Conservation (phyloP, 2,888 invertebrate genomes). For the Andrena camellia region DNA sequence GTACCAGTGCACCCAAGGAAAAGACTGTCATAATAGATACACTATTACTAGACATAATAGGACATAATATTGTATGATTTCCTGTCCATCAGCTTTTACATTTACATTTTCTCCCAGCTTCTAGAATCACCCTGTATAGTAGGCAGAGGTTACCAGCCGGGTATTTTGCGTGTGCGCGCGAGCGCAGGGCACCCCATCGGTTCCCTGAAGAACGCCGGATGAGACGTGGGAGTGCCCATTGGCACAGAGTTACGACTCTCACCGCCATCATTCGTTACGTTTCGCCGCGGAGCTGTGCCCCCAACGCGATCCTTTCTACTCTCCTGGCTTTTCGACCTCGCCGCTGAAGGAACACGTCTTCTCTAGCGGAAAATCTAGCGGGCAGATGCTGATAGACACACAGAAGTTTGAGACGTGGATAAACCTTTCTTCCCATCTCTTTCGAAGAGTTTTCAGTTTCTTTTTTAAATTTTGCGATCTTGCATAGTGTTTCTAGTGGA, state of each 20-base stretch:
- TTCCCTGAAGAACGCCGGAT: slow-evolving; percentile 58
- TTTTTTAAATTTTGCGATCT: too few species aligned
- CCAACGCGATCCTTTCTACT: slow-evolving; percentile 27
- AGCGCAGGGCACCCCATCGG: slow-evolving; percentile 40
- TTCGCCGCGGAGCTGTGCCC: slow-evolving; percentile 65
- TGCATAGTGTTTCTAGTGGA: too few species aligned
- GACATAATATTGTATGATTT: too few species aligned
- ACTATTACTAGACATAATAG: too few species aligned
- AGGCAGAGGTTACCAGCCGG: slow-evolving; percentile 18
- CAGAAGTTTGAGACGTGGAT: too few species aligned
- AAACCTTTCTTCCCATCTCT: too few species aligned
- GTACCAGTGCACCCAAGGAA: too few species aligned
- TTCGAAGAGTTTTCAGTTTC: too few species aligned
- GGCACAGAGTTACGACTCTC: slow-evolving; percentile 78
- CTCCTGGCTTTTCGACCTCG: slow-evolving; percentile 52
- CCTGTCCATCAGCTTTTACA: too few species aligned
- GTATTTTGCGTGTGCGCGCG: slow-evolving; percentile 52
- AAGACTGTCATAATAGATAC: too few species aligned
- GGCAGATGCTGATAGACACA: slow-evolving; percentile 5
- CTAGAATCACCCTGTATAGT: not conserved
- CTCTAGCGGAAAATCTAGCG: slow-evolving; percentile 17
- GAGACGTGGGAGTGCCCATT: slow-evolving; percentile 79
- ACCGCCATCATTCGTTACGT: slow-evolving; percentile 77
- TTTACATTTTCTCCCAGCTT: too few species aligned
- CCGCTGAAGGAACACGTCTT: slow-evolving; percentile 45